Percentiles rank a stretch among this genome's conserved stretches.
Evolutionary conservation across 2,113 vertebrate species (phyloP).

Genomic region (Percopsis transmontana): DNA sequence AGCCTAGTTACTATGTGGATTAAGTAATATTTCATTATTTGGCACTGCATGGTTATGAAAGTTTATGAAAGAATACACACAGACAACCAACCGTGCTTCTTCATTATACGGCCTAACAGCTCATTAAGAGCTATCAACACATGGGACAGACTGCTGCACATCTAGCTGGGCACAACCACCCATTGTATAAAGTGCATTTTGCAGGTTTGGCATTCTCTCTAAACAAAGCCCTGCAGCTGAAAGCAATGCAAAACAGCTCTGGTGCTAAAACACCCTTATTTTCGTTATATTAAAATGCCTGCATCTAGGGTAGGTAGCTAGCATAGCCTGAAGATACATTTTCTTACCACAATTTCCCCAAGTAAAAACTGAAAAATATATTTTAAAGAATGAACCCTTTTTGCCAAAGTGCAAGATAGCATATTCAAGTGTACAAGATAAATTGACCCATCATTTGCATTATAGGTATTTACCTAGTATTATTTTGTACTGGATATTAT

Average conservation of each 20-base stretch:
- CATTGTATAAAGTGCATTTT: conserved; percentile 49
- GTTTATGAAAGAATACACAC: background rate
- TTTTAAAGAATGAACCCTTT: no score
- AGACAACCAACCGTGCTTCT: conserved; percentile 26
- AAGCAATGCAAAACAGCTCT: background rate
- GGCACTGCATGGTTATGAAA: no score
- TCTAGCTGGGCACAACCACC: conserved; percentile 45
- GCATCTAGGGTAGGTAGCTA: background rate
- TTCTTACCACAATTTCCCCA: no score
- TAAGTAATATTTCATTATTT: background rate
- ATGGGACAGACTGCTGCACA: conserved; percentile 13
- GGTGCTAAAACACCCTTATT: background rate
- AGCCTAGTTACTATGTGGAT: background rate
- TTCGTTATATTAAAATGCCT: background rate
- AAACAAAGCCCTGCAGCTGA: conserved; percentile 35
- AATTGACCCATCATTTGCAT: no score
- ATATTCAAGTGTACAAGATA: no score
- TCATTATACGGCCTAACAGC: conserved; percentile 40
- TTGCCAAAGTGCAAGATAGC: no score
- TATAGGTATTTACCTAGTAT: no score
- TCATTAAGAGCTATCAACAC: conserved; percentile 43
- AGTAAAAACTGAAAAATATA: no score
- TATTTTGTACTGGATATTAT: no score
- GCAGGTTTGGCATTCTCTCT: conserved; percentile 41
- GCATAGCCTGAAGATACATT: no score